Percentiles rank a stretch among this genome's conserved stretches.
These are phyloP conservation scores for Syrphus vitripennis DNA, from an alignment of 2,888 invertebrate species.

Conservation along the genomic window DNA sequence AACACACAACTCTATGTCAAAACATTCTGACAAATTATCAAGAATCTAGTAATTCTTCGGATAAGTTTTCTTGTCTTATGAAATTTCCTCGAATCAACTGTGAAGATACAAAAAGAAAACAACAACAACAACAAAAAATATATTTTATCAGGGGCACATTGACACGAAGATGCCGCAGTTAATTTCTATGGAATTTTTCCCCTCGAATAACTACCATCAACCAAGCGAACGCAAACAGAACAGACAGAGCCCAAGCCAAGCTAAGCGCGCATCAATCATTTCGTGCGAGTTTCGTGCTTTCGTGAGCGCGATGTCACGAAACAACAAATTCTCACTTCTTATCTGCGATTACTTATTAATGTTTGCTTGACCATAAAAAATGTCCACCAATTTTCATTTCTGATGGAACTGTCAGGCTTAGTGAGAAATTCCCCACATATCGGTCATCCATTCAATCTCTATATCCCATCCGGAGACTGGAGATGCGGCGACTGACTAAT, in stretches of 20 bases:
- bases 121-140: neutral
- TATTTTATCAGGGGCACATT: slow-evolving; percentile 32
- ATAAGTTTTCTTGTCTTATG: neutral
- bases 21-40: slow-evolving; percentile 20
- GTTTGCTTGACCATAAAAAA: slow-evolving; percentile 61
- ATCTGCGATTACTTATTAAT: slow-evolving; percentile 63
- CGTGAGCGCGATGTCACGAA: slow-evolving; percentile 35
- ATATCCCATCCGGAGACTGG: neutral
- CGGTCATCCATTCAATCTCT: slow-evolving; percentile 53
- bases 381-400: slow-evolving; percentile 70
- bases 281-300: slow-evolving; percentile 35
- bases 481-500: slow-evolving; percentile 40
- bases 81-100: slow-evolving; percentile 9
- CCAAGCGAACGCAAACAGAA: no score
- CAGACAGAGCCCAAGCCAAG: no score
- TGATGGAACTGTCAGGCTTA: slow-evolving; percentile 65
- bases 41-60: slow-evolving; percentile 17
- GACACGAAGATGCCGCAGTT: slow-evolving; percentile 43
- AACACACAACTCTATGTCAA: neutral
- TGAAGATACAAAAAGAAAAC: neutral
- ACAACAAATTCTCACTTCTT: slow-evolving; percentile 61
- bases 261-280: slow-evolving; percentile 42
- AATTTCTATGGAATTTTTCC: slow-evolving; percentile 41
- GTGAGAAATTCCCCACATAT: slow-evolving; percentile 65
- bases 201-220: neutral